Evolutionary conservation across 2,113 vertebrate species (phyloP).

Genomic region (Ctenodactylus gundi): DNA sequence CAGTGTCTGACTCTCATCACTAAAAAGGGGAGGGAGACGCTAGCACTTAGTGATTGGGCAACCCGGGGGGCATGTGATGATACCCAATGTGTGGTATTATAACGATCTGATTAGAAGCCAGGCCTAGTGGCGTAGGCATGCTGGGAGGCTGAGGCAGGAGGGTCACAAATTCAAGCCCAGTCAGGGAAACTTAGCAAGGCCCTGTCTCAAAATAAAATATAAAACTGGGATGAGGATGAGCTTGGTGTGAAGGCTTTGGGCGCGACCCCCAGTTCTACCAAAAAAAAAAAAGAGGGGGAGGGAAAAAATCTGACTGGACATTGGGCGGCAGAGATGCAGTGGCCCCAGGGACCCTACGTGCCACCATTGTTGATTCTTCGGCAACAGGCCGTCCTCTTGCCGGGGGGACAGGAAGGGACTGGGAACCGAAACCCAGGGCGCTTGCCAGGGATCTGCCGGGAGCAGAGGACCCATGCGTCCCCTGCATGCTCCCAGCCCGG

Average conservation of each 20-base stretch:
- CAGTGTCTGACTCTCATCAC: not conserved
- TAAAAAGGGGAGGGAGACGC: not conserved
- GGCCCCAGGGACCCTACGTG: accelerated
- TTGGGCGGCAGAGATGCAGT: not conserved
- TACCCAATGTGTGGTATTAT: accelerated
- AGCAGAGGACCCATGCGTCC: accelerated
- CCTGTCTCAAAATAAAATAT: no score
- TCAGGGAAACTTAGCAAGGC: no score
- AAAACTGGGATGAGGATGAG: no score
- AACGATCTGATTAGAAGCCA: not conserved
- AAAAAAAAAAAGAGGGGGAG: no score
- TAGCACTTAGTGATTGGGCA: not conserved
- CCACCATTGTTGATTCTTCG: not conserved
- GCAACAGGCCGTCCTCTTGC: not conserved
- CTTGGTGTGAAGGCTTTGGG: no score
- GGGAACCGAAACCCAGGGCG: not conserved
- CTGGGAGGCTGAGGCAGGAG: no score
- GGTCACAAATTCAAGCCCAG: no score
- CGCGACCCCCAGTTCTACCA: no score
- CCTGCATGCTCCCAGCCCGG: not conserved
- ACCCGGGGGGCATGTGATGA: no score
- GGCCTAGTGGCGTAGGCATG: no score
- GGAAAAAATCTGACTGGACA: not conserved
- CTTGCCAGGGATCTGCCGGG: not conserved
- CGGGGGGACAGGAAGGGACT: not conserved